Percentiles rank a stretch among this genome's conserved stretches.
Conservation (phyloP, 2,113 vertebrate species). For the Chamaetylas fuelleborni region DNA sequence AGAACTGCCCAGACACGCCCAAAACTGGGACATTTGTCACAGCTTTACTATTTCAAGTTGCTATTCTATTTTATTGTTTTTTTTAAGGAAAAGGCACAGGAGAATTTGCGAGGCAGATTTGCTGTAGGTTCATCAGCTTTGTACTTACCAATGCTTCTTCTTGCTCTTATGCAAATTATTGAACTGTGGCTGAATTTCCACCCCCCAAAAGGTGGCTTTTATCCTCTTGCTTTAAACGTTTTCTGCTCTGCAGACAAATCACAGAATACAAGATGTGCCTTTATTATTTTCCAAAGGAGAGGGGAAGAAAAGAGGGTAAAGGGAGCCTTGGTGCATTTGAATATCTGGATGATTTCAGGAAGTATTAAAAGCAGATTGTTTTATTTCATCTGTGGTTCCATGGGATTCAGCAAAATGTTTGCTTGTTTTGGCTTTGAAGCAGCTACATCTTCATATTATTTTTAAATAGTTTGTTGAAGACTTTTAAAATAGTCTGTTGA, state of each 20-base stretch:
- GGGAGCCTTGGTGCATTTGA: background rate
- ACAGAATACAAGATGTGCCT: background rate
- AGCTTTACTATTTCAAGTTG: background rate
- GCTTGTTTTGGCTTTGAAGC: background rate
- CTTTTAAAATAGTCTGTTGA: background rate
- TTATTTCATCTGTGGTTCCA: background rate
- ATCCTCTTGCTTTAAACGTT: background rate
- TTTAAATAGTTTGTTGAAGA: background rate
- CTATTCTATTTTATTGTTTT: too few species aligned
- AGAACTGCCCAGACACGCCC: background rate
- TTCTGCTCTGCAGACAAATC: background rate
- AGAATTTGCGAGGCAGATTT: background rate
- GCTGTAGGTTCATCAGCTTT: background rate
- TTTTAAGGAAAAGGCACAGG: background rate
- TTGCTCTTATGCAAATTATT: background rate
- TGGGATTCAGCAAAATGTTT: background rate
- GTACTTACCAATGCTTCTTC: background rate
- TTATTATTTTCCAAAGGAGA: background rate
- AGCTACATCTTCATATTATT: background rate
- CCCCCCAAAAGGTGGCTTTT: background rate
- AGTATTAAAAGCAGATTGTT: background rate
- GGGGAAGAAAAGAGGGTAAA: background rate
- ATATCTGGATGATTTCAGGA: background rate
- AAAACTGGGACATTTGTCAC: rapidly evolving
- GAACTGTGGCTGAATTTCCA: background rate